A percentile compares a stretch with the other conserved stretches of the same genome.
Conservation (phyloP, 2,797 vertebrate species). For the Gambusia yucatana region DNA sequence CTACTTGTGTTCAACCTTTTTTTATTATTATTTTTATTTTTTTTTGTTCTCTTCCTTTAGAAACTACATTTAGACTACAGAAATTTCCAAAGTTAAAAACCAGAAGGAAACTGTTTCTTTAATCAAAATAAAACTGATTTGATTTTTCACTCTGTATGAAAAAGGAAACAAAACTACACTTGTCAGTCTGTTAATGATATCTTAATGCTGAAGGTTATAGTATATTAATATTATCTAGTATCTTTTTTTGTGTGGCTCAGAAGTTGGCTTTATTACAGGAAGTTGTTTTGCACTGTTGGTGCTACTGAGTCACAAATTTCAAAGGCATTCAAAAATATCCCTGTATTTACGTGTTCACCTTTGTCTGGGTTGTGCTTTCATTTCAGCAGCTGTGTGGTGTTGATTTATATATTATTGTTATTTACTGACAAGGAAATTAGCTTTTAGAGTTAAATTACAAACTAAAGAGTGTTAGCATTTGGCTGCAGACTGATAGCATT, state of each 20-base stretch:
- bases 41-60: background rate
- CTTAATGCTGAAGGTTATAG: background rate
- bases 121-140: background rate
- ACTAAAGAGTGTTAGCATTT: constrained; percentile 33
- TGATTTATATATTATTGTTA: constrained; percentile 21
- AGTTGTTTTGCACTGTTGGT: background rate
- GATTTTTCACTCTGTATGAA: background rate
- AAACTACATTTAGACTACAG: background rate
- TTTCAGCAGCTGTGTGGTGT: constrained; percentile 5
- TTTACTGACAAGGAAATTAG: constrained; percentile 51
- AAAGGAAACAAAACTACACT: background rate
- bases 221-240: background rate
- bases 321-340: background rate
- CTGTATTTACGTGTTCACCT: constrained; percentile 26
- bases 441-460: constrained; percentile 46
- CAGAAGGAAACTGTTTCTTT: too few relatives aligned
- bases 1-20: background rate
- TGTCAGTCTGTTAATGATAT: background rate
- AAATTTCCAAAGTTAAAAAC: background rate
- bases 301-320: background rate
- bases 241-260: background rate
- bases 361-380: constrained; percentile 18
- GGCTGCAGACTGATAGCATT: constrained; percentile 19
- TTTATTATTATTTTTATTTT: too few relatives aligned
- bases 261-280: background rate